Percentiles rank a stretch among this genome's conserved stretches.
phyloP scores from a whole-genome alignment of 2,888 invertebrate species.

The Drosophila sordidula region DNA sequence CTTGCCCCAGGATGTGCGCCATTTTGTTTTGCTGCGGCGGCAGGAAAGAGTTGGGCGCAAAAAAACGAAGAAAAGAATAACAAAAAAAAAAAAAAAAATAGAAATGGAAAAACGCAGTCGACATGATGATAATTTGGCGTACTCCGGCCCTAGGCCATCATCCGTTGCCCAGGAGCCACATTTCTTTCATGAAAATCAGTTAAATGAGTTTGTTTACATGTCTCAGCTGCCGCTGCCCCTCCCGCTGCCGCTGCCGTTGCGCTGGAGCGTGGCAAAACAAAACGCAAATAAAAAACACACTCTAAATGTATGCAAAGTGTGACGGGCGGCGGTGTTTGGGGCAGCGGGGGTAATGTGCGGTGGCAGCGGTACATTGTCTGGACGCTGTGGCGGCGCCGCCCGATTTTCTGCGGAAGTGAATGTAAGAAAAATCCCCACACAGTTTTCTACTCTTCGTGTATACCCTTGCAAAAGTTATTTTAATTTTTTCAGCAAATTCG shows the following conservation, averaged over 20 bases:
- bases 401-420: slow-evolving; percentile 65
- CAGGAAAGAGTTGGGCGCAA: slow-evolving; percentile 59
- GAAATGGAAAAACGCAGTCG: slow-evolving; percentile 15
- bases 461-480: slow-evolving; percentile 3
- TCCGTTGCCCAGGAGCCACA: slow-evolving; percentile 70
- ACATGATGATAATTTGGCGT: slow-evolving; percentile 61
- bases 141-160: slow-evolving; percentile 39
- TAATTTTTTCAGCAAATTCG: background rate
- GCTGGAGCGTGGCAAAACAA: slow-evolving; percentile 16
- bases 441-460: slow-evolving; percentile 43
- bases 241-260: slow-evolving; percentile 4
- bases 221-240: slow-evolving; percentile 36
- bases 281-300: slow-evolving; percentile 47
- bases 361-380: slow-evolving; percentile 60
- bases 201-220: slow-evolving; percentile 80
- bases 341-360: slow-evolving; percentile 17
- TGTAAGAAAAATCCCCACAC: slow-evolving; percentile 60
- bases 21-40: slow-evolving; percentile 51
- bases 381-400: slow-evolving; percentile 55
- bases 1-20: slow-evolving; percentile 67
- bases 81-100: slow-evolving; percentile 6
- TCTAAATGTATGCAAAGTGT: slow-evolving; percentile 63
- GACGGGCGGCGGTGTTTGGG: background rate
- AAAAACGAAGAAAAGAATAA: slow-evolving; percentile 6
- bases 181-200: slow-evolving; percentile 74